These are phyloP conservation scores for Gallinago media DNA, from an alignment of 2,113 vertebrate species.

Conservation along the genomic window DNA sequence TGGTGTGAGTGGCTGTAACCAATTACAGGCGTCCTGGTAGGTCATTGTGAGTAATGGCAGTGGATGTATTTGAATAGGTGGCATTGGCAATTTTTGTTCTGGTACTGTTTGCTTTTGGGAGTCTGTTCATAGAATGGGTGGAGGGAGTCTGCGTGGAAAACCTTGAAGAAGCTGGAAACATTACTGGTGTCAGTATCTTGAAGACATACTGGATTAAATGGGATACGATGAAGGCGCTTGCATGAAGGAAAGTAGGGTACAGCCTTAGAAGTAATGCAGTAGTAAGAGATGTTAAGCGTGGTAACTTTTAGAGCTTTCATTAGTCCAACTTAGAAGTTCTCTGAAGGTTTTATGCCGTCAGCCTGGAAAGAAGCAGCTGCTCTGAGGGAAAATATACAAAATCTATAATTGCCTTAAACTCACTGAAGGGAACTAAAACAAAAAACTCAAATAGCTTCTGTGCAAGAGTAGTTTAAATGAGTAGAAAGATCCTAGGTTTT, in stretches of 20 bases:
- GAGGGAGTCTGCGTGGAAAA: neutral
- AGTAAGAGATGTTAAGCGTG: neutral
- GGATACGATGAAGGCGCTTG: neutral
- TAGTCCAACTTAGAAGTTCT: neutral
- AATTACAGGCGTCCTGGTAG: rapidly evolving
- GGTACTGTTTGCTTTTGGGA: neutral
- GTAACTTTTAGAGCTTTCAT: neutral
- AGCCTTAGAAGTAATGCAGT: neutral
- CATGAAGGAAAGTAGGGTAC: neutral
- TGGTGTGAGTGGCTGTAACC: neutral
- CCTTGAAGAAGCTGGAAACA: neutral
- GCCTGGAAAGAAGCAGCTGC: neutral
- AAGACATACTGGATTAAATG: neutral
- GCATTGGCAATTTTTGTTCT: too few relatives aligned
- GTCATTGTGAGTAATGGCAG: neutral
- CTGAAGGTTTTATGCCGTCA: neutral
- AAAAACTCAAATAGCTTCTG: neutral
- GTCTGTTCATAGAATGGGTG: neutral
- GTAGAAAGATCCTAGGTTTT: neutral
- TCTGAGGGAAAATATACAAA: neutral
- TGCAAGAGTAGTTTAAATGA: neutral
- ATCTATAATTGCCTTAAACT: neutral
- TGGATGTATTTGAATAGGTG: neutral
- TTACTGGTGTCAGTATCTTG: neutral
- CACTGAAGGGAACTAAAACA: neutral